Evolutionary conservation across 2,113 vertebrate genomes (phyloP).

Genomic region (Alethe castanea): DNA sequence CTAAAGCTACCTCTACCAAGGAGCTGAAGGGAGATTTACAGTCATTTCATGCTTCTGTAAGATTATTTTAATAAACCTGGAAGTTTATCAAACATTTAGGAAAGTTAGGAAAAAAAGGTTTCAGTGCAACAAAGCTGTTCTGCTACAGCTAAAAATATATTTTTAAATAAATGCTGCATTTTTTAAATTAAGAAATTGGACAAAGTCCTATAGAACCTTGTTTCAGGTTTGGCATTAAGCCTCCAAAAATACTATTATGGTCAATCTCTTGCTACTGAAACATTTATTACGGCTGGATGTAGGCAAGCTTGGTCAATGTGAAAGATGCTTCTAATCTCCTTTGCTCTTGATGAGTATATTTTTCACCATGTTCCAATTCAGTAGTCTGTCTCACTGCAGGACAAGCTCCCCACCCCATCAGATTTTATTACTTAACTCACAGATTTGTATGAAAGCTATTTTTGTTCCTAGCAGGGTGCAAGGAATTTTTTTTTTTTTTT

Average conservation of each 20-base stretch:
- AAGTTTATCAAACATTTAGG: slow-evolving; percentile 42
- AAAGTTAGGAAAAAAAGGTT: slow-evolving; percentile 11
- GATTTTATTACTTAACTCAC: slow-evolving; percentile 52
- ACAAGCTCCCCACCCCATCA: background rate
- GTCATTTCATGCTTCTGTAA: slow-evolving; percentile 52
- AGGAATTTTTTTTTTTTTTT: background rate
- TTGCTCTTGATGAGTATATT: slow-evolving; percentile 32
- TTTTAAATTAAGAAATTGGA: slow-evolving; percentile 71
- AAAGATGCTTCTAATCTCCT: slow-evolving; percentile 46
- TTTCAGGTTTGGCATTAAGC: slow-evolving; percentile 55
- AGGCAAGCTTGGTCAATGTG: slow-evolving; percentile 12
- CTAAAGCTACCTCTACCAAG: background rate
- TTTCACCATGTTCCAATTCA: slow-evolving; percentile 53
- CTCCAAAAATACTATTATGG: slow-evolving; percentile 59
- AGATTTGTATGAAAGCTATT: slow-evolving; percentile 56
- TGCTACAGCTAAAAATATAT: slow-evolving; percentile 51
- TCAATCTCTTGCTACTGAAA: slow-evolving; percentile 63
- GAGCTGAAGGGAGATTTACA: slow-evolving; percentile 8
- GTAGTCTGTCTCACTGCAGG: background rate
- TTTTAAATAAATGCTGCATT: slow-evolving; percentile 45
- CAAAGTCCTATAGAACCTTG: slow-evolving; percentile 16
- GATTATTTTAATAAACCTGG: slow-evolving; percentile 58
- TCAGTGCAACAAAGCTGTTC: slow-evolving; percentile 9
- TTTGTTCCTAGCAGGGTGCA: slow-evolving; percentile 43
- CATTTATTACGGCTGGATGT: slow-evolving; percentile 30